phyloP scores from a whole-genome alignment of 2,888 invertebrate species.

The Cryptophagus acutangulus region DNA sequence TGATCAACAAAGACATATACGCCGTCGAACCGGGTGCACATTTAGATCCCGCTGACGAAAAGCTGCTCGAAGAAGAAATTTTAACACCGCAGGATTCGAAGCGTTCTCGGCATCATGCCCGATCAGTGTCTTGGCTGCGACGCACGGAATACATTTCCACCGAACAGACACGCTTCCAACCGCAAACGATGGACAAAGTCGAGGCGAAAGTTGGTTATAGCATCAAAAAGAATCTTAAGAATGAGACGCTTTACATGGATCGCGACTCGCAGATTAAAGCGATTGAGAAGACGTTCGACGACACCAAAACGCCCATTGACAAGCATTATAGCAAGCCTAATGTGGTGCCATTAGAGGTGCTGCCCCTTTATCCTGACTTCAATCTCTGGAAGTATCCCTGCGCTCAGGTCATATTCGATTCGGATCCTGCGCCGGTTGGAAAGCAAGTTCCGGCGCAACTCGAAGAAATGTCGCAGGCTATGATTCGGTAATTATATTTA shows the following conservation, averaged over 20 bases:
- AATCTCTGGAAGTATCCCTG: slow-evolving; percentile 97
- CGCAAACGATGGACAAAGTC: slow-evolving; percentile 93
- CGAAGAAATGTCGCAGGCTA: slow-evolving; percentile 98
- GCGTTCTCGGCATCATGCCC: slow-evolving; percentile 90
- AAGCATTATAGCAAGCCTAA: slow-evolving; percentile 97
- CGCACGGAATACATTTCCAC: slow-evolving; percentile 99
- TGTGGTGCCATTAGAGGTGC: slow-evolving; percentile 83
- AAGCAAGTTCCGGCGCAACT: slow-evolving; percentile 82
- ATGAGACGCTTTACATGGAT: slow-evolving; percentile 93
- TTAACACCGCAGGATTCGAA: slow-evolving; percentile 83
- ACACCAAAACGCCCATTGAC: slow-evolving; percentile 76
- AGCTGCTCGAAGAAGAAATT: slow-evolving; percentile 91
- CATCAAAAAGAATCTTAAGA: slow-evolving; percentile 85
- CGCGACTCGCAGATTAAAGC: slow-evolving; percentile 95
- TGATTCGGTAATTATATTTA: slow-evolving; percentile 89
- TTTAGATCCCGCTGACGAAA: slow-evolving; percentile 90
- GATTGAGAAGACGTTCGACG: slow-evolving; percentile 95
- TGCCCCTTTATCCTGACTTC: slow-evolving; percentile 92
- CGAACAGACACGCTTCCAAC: slow-evolving; percentile 96
- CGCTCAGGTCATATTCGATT: slow-evolving; percentile 97
- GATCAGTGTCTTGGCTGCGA: slow-evolving; percentile 96
- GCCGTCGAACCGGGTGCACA: slow-evolving; percentile 71
- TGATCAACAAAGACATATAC: slow-evolving; percentile 94
- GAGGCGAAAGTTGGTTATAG: slow-evolving; percentile 99
- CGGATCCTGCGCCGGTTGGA: slow-evolving; percentile 91